Evolutionary conservation across 2,113 vertebrate genomes (phyloP).

Genomic region (Stictonetta naevosa): DNA sequence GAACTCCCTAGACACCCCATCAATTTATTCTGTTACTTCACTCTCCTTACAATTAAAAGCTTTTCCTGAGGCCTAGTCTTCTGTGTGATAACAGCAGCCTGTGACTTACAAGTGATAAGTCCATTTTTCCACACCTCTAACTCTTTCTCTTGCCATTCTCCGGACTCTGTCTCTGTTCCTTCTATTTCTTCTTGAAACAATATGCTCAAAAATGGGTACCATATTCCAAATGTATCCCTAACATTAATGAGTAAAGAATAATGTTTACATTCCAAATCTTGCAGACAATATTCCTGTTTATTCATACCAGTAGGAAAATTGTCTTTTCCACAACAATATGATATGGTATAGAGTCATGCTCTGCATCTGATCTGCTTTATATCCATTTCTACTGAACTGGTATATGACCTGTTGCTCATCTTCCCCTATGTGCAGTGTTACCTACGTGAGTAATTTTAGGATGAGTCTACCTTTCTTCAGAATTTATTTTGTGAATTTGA

Average conservation of each 20-base stretch:
- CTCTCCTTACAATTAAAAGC: neutral
- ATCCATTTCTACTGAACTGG: neutral
- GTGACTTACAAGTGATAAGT: neutral
- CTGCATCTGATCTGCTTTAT: neutral
- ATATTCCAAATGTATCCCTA: neutral
- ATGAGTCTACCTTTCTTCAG: neutral
- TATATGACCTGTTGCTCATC: neutral
- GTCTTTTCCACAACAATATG: neutral
- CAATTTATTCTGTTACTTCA: neutral
- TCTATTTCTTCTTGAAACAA: neutral
- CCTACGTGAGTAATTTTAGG: neutral
- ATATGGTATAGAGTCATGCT: neutral
- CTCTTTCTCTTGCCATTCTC: neutral
- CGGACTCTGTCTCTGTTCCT: neutral
- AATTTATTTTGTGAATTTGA: neutral
- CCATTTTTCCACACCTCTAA: neutral
- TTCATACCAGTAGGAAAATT: neutral
- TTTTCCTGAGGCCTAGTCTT: neutral
- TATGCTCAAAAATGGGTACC: neutral
- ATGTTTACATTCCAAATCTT: neutral
- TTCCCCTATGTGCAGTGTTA: neutral
- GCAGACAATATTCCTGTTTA: neutral
- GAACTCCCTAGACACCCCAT: neutral
- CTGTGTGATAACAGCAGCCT: neutral
- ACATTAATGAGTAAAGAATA: neutral